Evolutionary conservation across 2,888 invertebrate species (phyloP).

Genomic region (Sycophila texana): DNA sequence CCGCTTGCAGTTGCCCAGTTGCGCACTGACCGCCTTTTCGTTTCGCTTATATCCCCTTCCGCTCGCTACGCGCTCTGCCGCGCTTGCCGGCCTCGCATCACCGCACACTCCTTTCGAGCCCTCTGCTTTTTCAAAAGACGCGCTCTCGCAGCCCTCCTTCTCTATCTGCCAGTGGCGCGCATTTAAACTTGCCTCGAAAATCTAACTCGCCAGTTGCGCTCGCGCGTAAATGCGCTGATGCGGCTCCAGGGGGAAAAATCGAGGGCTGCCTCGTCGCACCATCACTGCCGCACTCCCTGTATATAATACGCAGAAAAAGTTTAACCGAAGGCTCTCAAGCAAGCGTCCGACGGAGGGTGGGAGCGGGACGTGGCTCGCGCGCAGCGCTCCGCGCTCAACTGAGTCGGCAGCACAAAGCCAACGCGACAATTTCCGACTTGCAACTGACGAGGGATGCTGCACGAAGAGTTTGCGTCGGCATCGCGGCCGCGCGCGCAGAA

Average conservation of each 20-base stretch:
- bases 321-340: too few species aligned
- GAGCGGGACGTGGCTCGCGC: not conserved
- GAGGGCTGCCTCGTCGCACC: not conserved
- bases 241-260: too few species aligned
- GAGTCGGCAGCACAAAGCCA: not conserved
- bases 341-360: not conserved
- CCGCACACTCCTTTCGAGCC: not conserved
- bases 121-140: not conserved
- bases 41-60: too few species aligned
- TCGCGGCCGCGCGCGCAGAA: constrained; percentile 70
- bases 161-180: too few species aligned
- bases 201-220: too few species aligned
- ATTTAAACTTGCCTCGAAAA: too few species aligned
- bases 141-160: too few species aligned
- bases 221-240: too few species aligned
- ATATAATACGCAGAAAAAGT: too few species aligned
- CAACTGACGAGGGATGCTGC: constrained; percentile 74
- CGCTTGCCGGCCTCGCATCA: not conserved
- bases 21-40: not conserved
- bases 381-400: constrained; percentile 13
- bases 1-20: not conserved
- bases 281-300: not conserved
- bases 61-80: too few species aligned
- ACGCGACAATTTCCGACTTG: constrained; percentile 72
- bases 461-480: constrained; percentile 71